Percentiles rank a stretch among this genome's conserved stretches.
These are phyloP conservation scores for Hyperoplus lanceolatus DNA, from an alignment of 2,797 vertebrate species.

Conservation along the genomic window DNA sequence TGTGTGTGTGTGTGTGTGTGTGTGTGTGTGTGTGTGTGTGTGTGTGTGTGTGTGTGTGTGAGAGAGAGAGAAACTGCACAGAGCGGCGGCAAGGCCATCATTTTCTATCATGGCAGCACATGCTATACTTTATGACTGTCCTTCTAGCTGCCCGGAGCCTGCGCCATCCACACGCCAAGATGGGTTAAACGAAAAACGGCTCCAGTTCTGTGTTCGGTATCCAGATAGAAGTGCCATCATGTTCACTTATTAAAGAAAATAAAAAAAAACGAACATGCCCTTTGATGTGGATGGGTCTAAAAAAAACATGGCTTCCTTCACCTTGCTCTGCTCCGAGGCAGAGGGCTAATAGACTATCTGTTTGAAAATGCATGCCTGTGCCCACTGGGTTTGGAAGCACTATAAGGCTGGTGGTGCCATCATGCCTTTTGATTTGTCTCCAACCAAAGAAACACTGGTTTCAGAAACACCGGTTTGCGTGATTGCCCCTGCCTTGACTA, in stretches of 20 bases:
- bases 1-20: not conserved
- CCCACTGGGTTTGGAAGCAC: constrained; percentile 51
- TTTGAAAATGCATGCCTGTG: constrained; percentile 27
- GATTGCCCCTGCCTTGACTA: constrained; percentile 61
- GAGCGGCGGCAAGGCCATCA: constrained; percentile 60
- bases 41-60: constrained; percentile 14
- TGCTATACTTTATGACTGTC: constrained; percentile 65
- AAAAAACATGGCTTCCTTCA: constrained; percentile 36
- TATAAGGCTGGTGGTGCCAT: constrained; percentile 20
- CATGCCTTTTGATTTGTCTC: constrained; percentile 54
- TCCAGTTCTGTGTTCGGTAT: constrained; percentile 22
- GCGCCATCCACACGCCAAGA: constrained; percentile 17
- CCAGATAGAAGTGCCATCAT: constrained; percentile 13
- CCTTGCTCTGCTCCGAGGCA: constrained; percentile 27
- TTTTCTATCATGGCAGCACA: constrained; percentile 68
- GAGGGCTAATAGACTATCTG: constrained; percentile 34
- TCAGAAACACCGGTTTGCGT: constrained; percentile 57
- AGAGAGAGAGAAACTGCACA: constrained; percentile 17
- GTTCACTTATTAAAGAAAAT: not conserved
- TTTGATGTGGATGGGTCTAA: constrained; percentile 29
- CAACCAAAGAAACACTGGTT: constrained; percentile 51
- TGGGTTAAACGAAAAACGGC: not conserved
- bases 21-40: constrained; percentile 41
- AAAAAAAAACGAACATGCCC: constrained; percentile 19
- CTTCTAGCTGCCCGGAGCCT: constrained; percentile 48